Conservation (phyloP, 2,113 vertebrate genomes). For the Phyllostomus hastatus region DNA sequence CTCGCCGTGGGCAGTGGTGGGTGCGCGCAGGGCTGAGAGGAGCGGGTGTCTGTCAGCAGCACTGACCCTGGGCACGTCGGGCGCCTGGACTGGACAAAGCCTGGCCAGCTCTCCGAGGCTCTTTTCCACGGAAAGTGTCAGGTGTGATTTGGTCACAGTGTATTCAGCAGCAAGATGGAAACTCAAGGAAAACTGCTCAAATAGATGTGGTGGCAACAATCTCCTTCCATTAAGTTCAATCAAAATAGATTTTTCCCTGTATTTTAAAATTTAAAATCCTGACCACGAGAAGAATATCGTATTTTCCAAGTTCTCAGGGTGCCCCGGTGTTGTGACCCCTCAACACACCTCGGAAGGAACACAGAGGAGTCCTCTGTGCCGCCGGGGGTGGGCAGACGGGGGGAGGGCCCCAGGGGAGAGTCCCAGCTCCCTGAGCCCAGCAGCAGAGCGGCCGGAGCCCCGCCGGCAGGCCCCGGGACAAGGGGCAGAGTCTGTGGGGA, state of each 20-base stretch:
- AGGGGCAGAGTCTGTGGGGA: fast-evolving
- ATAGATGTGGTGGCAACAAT: fast-evolving
- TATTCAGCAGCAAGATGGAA: not conserved
- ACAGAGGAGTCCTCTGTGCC: no score
- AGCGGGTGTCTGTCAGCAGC: no score
- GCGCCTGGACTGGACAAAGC: not conserved
- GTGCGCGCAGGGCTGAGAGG: no score
- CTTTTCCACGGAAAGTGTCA: fast-evolving
- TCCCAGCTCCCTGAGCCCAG: fast-evolving
- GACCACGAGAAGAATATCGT: not conserved
- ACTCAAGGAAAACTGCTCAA: no score
- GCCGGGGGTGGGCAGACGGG: not conserved
- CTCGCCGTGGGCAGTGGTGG: no score
- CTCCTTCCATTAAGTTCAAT: not conserved
- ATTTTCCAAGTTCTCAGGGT: not conserved
- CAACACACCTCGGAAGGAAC: no score
- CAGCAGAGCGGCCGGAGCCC: not conserved
- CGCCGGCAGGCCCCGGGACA: no score
- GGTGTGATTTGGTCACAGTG: fast-evolving
- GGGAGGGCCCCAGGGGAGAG: fast-evolving
- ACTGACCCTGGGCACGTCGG: not conserved
- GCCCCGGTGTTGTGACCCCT: not conserved
- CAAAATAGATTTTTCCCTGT: not conserved
- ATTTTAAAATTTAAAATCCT: not conserved
- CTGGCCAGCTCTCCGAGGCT: not conserved